Conservation (phyloP, 2,113 vertebrate genomes). For the Cichladusa arquata region DNA sequence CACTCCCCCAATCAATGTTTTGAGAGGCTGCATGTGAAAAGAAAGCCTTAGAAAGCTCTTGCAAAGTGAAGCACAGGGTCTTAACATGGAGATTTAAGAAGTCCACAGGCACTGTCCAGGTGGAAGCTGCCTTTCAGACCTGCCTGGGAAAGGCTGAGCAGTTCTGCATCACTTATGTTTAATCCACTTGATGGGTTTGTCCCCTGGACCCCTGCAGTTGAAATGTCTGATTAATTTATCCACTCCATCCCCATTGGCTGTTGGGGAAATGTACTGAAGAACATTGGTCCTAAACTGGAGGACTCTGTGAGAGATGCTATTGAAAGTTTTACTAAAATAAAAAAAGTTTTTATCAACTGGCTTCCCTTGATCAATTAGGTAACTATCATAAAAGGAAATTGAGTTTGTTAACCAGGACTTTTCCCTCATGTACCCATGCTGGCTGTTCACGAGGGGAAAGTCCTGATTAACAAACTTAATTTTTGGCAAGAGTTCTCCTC, state of each 20-base stretch:
- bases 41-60: neutral
- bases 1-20: neutral
- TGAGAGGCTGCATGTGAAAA: neutral
- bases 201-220: fast-evolving
- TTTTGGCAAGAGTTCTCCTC: neutral
- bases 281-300: neutral
- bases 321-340: neutral
- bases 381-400: neutral
- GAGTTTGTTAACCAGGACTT: neutral
- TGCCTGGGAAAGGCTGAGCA: neutral
- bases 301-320: neutral
- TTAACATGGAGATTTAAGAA: neutral
- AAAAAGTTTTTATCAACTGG: neutral
- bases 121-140: neutral
- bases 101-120: neutral
- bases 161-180: fast-evolving
- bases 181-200: neutral
- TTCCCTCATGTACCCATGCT: fast-evolving
- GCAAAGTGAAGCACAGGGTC: neutral
- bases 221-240: neutral
- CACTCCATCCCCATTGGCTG: neutral
- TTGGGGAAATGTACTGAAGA: neutral
- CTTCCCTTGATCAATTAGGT: neutral
- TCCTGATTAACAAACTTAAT: neutral
- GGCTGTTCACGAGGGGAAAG: fast-evolving